These are phyloP conservation scores for Acanthurus tractus DNA, from an alignment of 2,797 vertebrate genomes.

Conservation along the genomic window DNA sequence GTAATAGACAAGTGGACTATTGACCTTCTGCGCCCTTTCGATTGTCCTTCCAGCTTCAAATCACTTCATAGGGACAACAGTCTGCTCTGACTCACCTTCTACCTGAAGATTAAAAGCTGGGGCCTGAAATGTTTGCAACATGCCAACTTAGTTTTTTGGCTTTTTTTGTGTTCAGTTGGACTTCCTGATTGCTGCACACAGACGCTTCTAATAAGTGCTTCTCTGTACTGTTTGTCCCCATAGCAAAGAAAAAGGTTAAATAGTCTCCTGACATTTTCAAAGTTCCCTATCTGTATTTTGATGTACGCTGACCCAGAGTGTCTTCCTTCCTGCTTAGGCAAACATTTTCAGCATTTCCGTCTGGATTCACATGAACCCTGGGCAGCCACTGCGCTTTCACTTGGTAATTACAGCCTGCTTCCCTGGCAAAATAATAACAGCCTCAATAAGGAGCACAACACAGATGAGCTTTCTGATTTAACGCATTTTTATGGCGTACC, in stretches of 20 bases:
- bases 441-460: slow-evolving; percentile 73
- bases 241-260: slow-evolving; percentile 65
- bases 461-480: slow-evolving; percentile 76
- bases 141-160: background rate
- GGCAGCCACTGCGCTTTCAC: slow-evolving; percentile 66
- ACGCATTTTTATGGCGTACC: slow-evolving; percentile 59
- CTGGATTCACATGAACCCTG: slow-evolving; percentile 57
- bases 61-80: slow-evolving; percentile 5
- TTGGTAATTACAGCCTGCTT: slow-evolving; percentile 79
- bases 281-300: slow-evolving; percentile 63
- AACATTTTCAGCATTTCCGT: slow-evolving; percentile 59
- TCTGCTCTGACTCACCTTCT: background rate
- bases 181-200: slow-evolving; percentile 11
- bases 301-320: slow-evolving; percentile 56
- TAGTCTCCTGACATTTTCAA: slow-evolving; percentile 76
- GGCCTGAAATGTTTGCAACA: background rate
- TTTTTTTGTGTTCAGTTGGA: slow-evolving; percentile 15
- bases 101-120: slow-evolving; percentile 23
- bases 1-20: no score
- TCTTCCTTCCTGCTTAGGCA: slow-evolving; percentile 59
- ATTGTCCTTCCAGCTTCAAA: background rate
- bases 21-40: no score
- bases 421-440: slow-evolving; percentile 76
- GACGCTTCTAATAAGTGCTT: slow-evolving; percentile 19
- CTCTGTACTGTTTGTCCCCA: slow-evolving; percentile 10